Evolutionary conservation across 2,888 invertebrate genomes (phyloP), one percentile per base, ranked within the genome.

Genomic region (Encarsia formosa): DNA sequence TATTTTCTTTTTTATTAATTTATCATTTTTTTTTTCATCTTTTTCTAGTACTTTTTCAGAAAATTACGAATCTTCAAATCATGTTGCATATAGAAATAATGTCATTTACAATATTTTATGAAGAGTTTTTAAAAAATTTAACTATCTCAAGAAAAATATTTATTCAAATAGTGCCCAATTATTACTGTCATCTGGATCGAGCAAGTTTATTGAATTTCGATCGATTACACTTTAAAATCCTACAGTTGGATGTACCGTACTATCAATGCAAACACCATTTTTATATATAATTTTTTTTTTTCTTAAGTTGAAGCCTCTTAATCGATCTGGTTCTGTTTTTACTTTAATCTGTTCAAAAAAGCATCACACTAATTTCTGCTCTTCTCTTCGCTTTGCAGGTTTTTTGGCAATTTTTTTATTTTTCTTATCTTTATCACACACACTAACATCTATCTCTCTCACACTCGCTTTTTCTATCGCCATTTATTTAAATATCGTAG

Each of bases 401-500:
- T 49, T 56, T 56, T 59, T 61, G 50, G 47, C 59, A 52, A 59
- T 41, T 51, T 38, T 42, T 18, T 38, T 22, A 34, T 40, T 42
- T 60, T 41, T 49, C 38, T 6, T 22, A 39, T 43, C 26, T 44
- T 18, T 56, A 23, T 39, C 41, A 26, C 26, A 19, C 42, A 55
- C 35, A 49, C 45, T 45, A 40, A 47, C 48, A 31, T 43, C 50
- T 26, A 44, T 49, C 37, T 40, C 40, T 52, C 51, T 52, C 45
- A 49, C 35, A 46, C 54, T 52, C 49, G 49, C 47, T 35, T 54
- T 59, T 56, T 56, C 49, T 56, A 54, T 46, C 52, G 56, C 48
- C 35, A 55, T 56, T 53, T 60, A 60, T 61, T 60, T 62, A 59
- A 67, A 63, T 66, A 67, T 66, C 64, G 64, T 69, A 67, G 70